A percentile compares a stretch with the other conserved stretches of the same genome.
These are phyloP conservation scores for Crossocerus cetratus DNA, from an alignment of 2,888 invertebrate species.

Conservation along the genomic window DNA sequence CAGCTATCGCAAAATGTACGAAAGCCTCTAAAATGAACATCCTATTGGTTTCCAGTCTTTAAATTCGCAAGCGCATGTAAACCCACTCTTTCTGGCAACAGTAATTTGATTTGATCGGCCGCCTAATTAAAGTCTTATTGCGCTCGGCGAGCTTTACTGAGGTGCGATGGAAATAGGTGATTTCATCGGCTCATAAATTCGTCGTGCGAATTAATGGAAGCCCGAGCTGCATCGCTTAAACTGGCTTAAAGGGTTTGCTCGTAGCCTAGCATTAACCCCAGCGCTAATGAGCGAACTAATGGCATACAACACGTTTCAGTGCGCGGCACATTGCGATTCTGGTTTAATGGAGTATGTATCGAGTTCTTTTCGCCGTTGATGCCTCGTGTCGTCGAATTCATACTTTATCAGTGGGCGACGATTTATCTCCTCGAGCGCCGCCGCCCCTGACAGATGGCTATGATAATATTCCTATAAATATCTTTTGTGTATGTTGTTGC, in stretches of 20 bases:
- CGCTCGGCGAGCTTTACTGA: conserved; percentile 33
- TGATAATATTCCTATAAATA: no score
- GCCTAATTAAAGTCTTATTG: neutral
- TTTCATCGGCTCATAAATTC: conserved; percentile 52
- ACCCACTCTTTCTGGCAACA: neutral
- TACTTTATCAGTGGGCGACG: no score
- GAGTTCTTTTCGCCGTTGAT: conserved; percentile 16
- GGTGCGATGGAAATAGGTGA: conserved; percentile 8
- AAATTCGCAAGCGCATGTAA: no score
- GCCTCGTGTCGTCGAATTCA: conserved; percentile 20
- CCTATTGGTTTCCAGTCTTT: neutral
- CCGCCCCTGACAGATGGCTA: no score
- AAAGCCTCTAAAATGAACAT: neutral
- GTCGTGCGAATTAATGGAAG: conserved; percentile 40
- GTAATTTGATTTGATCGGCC: conserved; percentile 1
- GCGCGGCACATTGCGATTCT: no score
- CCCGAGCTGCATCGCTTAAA: conserved; percentile 27
- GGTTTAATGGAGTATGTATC: no score
- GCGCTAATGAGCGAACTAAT: conserved; percentile 39
- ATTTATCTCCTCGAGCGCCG: no score
- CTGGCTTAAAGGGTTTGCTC: conserved; percentile 24
- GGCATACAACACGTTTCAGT: conserved; percentile 41
- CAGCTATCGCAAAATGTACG: no score
- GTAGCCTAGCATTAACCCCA: conserved; percentile 21
- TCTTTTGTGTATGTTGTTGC: no score